Evolutionary conservation across 2,888 invertebrate genomes (phyloP).

Genomic region (Margaritifera margaritifera): DNA sequence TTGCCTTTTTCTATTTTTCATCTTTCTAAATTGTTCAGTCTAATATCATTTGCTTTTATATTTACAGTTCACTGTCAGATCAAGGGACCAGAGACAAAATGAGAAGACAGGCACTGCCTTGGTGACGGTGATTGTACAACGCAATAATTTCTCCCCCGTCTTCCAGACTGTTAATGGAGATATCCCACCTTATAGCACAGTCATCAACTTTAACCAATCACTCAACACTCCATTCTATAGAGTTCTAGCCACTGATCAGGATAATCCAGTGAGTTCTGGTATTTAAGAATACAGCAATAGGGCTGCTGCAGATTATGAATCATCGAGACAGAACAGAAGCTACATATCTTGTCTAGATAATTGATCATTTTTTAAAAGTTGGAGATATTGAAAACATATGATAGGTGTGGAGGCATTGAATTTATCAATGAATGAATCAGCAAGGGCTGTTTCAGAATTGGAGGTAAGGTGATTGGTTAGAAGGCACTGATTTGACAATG

Average conservation of each 20-base stretch:
- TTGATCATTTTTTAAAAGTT: no score
- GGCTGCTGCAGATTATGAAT: no score
- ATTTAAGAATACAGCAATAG: background rate
- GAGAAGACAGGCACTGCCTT: constrained; percentile 37
- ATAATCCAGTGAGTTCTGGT: constrained; percentile 22
- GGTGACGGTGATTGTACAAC: constrained; percentile 47
- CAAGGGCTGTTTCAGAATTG: no score
- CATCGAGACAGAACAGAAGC: no score
- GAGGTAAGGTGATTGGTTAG: no score
- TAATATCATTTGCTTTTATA: constrained; percentile 12
- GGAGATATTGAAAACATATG: no score
- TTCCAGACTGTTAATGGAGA: constrained; percentile 27
- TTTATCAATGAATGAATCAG: no score
- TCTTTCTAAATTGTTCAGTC: constrained; percentile 7
- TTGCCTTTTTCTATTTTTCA: no score
- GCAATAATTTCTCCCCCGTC: constrained; percentile 44
- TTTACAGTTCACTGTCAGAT: constrained; percentile 57
- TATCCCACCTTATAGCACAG: constrained; percentile 24
- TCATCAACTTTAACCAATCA: constrained; percentile 43
- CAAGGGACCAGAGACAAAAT: constrained; percentile 52
- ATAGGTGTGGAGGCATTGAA: no score
- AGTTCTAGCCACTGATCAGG: constrained; percentile 36
- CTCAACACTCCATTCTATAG: constrained; percentile 32
- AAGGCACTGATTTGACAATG: no score
- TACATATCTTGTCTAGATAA: no score